Evolutionary conservation across 2,797 vertebrate genomes (phyloP).

Genomic region (Masticophis lateralis): DNA sequence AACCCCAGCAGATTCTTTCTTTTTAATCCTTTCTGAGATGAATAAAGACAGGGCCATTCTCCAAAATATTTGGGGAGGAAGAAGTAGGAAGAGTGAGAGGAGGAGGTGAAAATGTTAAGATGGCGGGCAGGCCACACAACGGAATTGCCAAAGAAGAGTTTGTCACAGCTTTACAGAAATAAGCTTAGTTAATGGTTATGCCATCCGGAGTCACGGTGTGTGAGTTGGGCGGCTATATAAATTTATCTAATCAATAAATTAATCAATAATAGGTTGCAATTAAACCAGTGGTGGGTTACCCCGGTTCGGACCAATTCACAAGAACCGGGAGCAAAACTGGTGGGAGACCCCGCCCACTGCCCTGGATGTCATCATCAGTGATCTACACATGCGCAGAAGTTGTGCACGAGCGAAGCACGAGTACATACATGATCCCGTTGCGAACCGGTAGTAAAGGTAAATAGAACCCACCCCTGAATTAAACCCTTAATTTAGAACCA

Average conservation of each 20-base stretch:
- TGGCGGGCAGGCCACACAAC: not conserved
- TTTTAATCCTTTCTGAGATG: not conserved
- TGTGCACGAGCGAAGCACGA: too few relatives aligned
- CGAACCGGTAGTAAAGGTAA: too few relatives aligned
- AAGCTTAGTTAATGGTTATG: too few relatives aligned
- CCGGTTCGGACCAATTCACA: too few relatives aligned
- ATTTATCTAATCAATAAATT: not conserved
- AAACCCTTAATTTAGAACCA: too few relatives aligned
- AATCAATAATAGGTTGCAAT: too few relatives aligned
- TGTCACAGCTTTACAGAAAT: not conserved
- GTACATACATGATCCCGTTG: fast-evolving
- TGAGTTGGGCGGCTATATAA: not conserved
- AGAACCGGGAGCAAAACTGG: too few relatives aligned
- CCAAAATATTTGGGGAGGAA: not conserved
- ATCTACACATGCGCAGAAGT: too few relatives aligned
- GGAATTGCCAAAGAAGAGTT: not conserved
- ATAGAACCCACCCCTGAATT: too few relatives aligned
- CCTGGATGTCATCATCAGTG: too few relatives aligned
- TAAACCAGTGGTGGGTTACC: too few relatives aligned
- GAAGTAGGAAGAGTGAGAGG: not conserved
- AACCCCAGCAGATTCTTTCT: not conserved
- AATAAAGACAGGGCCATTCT: not conserved
- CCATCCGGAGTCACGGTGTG: not conserved
- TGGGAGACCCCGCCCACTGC: fast-evolving
- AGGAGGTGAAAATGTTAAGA: not conserved